These are phyloP conservation scores for Xestoiulus laeticollis DNA, from an alignment of 2,888 invertebrate species.

Conservation along the genomic window DNA sequence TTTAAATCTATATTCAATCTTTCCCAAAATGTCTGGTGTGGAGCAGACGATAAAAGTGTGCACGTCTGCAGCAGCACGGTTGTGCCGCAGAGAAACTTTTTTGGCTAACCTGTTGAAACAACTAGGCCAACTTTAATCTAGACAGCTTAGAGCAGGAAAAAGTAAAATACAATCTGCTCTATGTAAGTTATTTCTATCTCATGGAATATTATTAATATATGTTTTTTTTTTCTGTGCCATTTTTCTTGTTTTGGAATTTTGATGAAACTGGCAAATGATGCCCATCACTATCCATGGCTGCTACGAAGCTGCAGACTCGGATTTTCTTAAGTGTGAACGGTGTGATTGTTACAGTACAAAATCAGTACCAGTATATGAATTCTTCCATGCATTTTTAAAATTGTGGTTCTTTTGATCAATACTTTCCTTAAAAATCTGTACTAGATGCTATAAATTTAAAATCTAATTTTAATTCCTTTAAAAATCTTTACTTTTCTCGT, in stretches of 20 bases:
- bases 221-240: neutral
- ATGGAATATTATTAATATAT: slow-evolving; percentile 5
- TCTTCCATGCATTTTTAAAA: no score
- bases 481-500: no score
- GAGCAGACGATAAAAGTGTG: no score
- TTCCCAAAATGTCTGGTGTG: neutral
- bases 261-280: neutral
- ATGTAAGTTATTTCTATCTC: slow-evolving; percentile 5
- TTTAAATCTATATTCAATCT: neutral
- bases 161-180: neutral
- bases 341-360: no score
- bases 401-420: no score
- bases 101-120: neutral
- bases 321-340: no score
- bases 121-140: neutral
- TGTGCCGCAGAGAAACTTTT: neutral
- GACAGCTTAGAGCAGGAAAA: neutral
- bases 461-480: no score
- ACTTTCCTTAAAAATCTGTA: no score
- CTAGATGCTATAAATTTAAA: no score
- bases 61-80: neutral
- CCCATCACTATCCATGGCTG: no score
- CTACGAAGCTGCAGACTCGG: no score
- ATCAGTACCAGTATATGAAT: no score
- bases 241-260: neutral